Evolutionary conservation across 1,140 invertebrate genomes (phyloP), one percentile per base, ranked within the genome.

Genomic region (Hermetia illucens): DNA sequence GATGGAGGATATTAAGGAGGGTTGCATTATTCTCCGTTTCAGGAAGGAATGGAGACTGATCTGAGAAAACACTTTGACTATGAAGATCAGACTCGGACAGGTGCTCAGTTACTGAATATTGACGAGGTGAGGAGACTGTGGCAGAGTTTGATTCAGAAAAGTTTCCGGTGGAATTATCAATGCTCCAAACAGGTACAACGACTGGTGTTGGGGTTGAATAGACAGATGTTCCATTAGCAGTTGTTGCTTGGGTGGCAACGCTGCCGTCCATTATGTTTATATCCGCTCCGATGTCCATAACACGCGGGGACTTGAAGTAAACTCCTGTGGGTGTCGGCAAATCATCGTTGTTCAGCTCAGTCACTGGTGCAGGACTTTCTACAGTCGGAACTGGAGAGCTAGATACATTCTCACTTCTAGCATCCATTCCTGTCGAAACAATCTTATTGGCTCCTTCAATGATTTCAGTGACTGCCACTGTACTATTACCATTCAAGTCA

Each of bases 11-110:
- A 46, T 70, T 66, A 1, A 70, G 61, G 19, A 70, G 56, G 20
- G 60, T 65, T 45, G 67, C 69, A 51, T 71, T 65, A 38, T 65
- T 71, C 56, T 72, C 71, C 17, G 69, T 55, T 48, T 77, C 73
- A 6, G 74, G 69, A 44, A 75, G 53, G 44, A 72, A 77, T 15
- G 74, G 74, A 10, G 40, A 41, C 34, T 36, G 40, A 10, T 36
- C 40, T 12, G 18, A 12, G 8, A 27, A 15, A 36, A 8, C 25
- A 4, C 4, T 4, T 24, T 9, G 20, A 21, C n/a, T 15, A 17
- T 15, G 18, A n/a, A n/a, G 13, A 21, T 39, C 38, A 21, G 12
- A 6, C 17, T 40, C 39, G 4, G 22, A 3, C 10, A 35, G 10
- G 25, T 31, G 32, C 37, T 41, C 40, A 10, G 40, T 41, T 5